Evolutionary conservation across 1,140 invertebrate species (phyloP).

Genomic region (Triops longicaudatus): DNA sequence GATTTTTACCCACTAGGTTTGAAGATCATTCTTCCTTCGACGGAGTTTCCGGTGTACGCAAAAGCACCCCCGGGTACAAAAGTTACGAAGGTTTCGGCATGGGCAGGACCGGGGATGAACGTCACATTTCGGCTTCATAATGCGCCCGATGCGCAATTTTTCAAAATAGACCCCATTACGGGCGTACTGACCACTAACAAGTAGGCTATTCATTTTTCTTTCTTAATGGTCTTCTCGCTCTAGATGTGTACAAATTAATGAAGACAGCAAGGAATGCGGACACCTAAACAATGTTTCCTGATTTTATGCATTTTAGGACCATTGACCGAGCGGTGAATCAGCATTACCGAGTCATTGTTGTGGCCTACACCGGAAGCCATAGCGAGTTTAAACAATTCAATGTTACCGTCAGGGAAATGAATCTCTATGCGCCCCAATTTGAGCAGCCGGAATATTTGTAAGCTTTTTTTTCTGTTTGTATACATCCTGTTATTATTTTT

Average conservation of each 20-base stretch:
- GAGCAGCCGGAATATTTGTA: not conserved
- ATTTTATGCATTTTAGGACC: not conserved
- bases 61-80: not conserved
- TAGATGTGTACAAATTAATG: not conserved
- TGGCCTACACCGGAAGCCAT: constrained; percentile 1
- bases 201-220: not conserved
- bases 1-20: not conserved
- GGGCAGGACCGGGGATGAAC: not conserved
- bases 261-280: not conserved
- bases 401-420: constrained; percentile 8
- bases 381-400: not conserved
- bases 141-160: constrained; percentile 16
- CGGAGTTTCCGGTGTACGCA: not conserved
- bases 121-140: constrained; percentile 17
- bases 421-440: not conserved
- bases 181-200: constrained; percentile 19
- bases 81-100: not conserved
- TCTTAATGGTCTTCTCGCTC: not conserved
- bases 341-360: not conserved
- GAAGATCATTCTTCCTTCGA: not conserved
- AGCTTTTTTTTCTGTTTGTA: not conserved
- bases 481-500: too few relatives aligned
- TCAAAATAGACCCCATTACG: not conserved
- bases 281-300: not conserved
- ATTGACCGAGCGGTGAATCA: constrained; percentile 6